Base-by-base conservation (phyloP, 2,797 vertebrate genomes). In the Falco naumanni region DNA sequence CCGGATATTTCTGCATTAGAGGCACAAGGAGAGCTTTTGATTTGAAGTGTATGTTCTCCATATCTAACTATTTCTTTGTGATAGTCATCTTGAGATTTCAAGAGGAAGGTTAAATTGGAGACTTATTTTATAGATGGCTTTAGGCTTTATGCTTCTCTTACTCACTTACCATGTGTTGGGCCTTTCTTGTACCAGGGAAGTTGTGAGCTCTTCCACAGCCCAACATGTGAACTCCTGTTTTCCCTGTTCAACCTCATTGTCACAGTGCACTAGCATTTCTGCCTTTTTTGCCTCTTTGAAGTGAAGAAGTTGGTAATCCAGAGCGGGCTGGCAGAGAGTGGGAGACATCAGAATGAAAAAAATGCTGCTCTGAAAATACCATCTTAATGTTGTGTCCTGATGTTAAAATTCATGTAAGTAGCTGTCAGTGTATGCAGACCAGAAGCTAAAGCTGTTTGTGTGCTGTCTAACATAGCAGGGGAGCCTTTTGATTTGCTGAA, bases 401-500 rank as follows among this genome's bases (percentile, higher is more conserved):
- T 87, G 87, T 90, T 96, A 83, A 95, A 90, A 92, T 90, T 94
- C 63, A 65, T 71, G 66, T 96, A 92, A 96, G 92, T 80, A 93
- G 86, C 69, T 93, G 90, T 65, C 74, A 81, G 57, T 29, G 60
- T 72, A 56, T 80, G 70, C 78, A 78, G 87, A 74, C 33, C 45
- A 65, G 59, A 90, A 94, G 91, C 93, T 95, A 80, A 86, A 80
- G 70, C 92, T 90, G 68, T 87, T 93, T 75, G 74, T 94, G 63
- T 84, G 80, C 85, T 78, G 68, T 74, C 70, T 83, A 57, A 76
- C 79, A n/a, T 94, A 93, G 83, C 81, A 61, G 92, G 92, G 82
- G 84, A 94, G 80, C 78, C 65, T 95, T 96, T 96, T 90, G 90
- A 95, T 96, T 96, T 93, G 83, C 88, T 60, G 71, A 90, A 88